Evolutionary conservation across 2,888 invertebrate genomes (phyloP).

Genomic region (Drosophila antonietae): DNA sequence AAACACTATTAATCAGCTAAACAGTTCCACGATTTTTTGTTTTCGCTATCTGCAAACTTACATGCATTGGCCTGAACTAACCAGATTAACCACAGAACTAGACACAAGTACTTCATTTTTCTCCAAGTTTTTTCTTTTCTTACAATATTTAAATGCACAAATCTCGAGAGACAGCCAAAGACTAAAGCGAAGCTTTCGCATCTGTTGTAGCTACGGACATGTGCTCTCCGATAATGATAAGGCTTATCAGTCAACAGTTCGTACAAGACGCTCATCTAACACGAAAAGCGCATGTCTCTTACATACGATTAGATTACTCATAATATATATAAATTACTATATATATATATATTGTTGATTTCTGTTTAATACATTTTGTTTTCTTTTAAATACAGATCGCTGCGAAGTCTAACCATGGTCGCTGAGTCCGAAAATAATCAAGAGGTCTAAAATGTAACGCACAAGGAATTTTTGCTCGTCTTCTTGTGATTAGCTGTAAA

Average conservation of each 20-base stretch:
- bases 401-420: constrained; percentile 84
- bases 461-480: constrained; percentile 56
- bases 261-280: constrained; percentile 35
- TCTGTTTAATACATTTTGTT: constrained; percentile 23
- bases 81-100: constrained; percentile 46
- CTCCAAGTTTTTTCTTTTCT: background rate
- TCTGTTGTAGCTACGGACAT: constrained; percentile 14
- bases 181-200: constrained; percentile 37
- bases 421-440: constrained; percentile 77
- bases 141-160: constrained; percentile 15
- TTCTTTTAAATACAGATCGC: constrained; percentile 73
- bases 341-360: constrained; percentile 5
- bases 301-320: constrained; percentile 21
- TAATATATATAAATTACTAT: background rate
- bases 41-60: constrained; percentile 22
- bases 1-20: constrained; percentile 10
- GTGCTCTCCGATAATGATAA: constrained; percentile 25
- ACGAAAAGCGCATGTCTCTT: constrained; percentile 35
- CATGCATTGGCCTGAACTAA: constrained; percentile 43
- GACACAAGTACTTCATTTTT: constrained; percentile 53
- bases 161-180: constrained; percentile 17
- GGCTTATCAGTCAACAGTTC: constrained; percentile 36
- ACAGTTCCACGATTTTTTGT: background rate
- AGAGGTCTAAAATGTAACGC: constrained; percentile 64
- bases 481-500: constrained; percentile 76